Percentiles rank a stretch among this genome's conserved stretches.
Evolutionary conservation across 2,113 vertebrate genomes (phyloP).

Genomic region (Hippoglossus stenolepis): DNA sequence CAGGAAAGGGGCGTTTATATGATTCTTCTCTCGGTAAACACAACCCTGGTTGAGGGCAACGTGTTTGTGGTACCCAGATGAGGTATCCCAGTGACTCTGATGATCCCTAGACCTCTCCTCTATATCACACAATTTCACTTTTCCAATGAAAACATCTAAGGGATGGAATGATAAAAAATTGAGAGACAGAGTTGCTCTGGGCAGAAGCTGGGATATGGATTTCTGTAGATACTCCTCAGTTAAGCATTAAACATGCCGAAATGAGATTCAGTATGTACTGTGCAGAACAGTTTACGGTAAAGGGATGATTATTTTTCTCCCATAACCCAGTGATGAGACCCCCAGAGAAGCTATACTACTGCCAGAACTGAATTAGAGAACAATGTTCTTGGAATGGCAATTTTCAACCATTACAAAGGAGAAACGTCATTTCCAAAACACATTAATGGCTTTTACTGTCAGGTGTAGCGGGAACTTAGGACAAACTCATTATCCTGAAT

Average conservation of each 20-base stretch:
- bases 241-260: not conserved
- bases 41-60: no score
- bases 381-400: conserved; percentile 20
- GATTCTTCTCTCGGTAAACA: no score
- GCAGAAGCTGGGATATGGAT: not conserved
- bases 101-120: no score
- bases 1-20: no score
- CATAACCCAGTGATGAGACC: conserved; percentile 5
- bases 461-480: not conserved
- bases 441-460: conserved; percentile 10
- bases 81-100: no score
- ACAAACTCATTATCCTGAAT: not conserved
- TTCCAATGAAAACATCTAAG: not conserved
- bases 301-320: not conserved
- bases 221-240: no score
- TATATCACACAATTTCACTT: not conserved
- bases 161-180: not conserved
- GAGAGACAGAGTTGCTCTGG: not conserved
- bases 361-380: conserved; percentile 20
- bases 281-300: not conserved
- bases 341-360: conserved; percentile 20
- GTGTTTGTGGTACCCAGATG: no score
- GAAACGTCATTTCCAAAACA: conserved; percentile 19
- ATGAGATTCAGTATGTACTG: not conserved
- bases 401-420: not conserved